phyloP scores from a whole-genome alignment of 2,113 vertebrate species.

The Ciconia stormi region DNA sequence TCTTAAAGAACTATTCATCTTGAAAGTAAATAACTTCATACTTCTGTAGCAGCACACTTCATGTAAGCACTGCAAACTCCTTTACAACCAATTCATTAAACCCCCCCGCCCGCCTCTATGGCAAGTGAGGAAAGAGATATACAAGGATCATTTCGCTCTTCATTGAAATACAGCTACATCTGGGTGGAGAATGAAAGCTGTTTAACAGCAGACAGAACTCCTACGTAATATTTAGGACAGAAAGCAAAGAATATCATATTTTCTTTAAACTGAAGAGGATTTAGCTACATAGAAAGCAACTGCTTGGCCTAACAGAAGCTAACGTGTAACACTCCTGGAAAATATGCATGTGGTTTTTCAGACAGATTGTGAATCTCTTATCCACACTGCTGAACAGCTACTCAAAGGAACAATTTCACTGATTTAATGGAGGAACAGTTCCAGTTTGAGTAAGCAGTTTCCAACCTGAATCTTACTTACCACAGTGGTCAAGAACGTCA shows the following conservation, averaged over 20 bases:
- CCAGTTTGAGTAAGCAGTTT: slow-evolving; percentile 35
- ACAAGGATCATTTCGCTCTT: not conserved
- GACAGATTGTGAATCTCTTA: slow-evolving; percentile 34
- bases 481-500: not conserved
- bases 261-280: not conserved
- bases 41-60: not conserved
- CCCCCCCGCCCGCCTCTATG: accelerated
- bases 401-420: slow-evolving; percentile 30
- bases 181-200: not conserved
- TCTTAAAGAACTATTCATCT: slow-evolving; percentile 54
- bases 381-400: slow-evolving; percentile 1
- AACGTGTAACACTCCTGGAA: not conserved
- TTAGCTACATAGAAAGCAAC: not conserved
- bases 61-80: not conserved
- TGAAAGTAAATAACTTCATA: slow-evolving; percentile 36
- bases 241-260: not conserved
- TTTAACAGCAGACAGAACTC: slow-evolving; percentile 10
- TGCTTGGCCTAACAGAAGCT: slow-evolving; percentile 13
- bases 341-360: slow-evolving; percentile 24
- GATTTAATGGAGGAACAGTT: slow-evolving; percentile 34
- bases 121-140: not conserved
- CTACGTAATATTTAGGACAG: not conserved
- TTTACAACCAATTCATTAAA: not conserved
- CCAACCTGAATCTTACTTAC: slow-evolving; percentile 31
- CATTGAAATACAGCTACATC: not conserved